These are phyloP conservation scores for Amia ocellicauda DNA, from an alignment of 2,113 vertebrate species.

Conservation along the genomic window DNA sequence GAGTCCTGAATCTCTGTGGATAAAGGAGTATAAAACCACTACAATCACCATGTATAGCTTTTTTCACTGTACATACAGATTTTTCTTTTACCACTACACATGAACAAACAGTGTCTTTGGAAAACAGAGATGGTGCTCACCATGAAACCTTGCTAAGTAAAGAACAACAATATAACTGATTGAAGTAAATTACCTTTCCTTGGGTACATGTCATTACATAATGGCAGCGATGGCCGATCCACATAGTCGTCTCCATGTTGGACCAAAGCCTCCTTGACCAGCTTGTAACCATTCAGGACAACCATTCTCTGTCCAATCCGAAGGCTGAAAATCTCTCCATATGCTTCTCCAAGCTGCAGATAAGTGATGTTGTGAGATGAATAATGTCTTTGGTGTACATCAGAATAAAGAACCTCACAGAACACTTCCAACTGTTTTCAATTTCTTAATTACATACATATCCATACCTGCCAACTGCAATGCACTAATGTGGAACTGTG, in stretches of 20 bases:
- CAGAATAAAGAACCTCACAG: too few species aligned
- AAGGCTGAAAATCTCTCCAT: slow-evolving; percentile 27
- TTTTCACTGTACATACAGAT: not conserved
- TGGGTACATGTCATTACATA: not conserved
- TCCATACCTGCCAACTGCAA: too few species aligned
- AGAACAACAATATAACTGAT: too few species aligned
- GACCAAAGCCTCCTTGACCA: slow-evolving; percentile 54
- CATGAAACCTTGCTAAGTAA: not conserved
- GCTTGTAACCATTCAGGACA: slow-evolving; percentile 19
- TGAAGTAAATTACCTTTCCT: slow-evolving; percentile 33
- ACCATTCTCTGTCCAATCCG: accelerated
- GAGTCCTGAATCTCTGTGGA: too few species aligned
- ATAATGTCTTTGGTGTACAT: too few species aligned
- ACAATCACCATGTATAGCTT: too few species aligned
- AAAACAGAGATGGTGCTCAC: not conserved
- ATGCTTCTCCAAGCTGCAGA: slow-evolving; percentile 45
- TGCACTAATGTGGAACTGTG: too few species aligned
- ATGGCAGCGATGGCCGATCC: not conserved
- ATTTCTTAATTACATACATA: too few species aligned
- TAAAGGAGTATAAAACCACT: too few species aligned
- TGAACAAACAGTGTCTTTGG: too few species aligned
- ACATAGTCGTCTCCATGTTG: slow-evolving; percentile 40
- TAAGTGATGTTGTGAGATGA: too few species aligned
- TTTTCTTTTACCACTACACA: slow-evolving; percentile 11
- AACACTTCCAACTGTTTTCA: too few species aligned